A percentile compares a stretch with the other conserved stretches of the same genome.
Conservation (phyloP, 1,140 invertebrate genomes). For the Idris sp. region DNA sequence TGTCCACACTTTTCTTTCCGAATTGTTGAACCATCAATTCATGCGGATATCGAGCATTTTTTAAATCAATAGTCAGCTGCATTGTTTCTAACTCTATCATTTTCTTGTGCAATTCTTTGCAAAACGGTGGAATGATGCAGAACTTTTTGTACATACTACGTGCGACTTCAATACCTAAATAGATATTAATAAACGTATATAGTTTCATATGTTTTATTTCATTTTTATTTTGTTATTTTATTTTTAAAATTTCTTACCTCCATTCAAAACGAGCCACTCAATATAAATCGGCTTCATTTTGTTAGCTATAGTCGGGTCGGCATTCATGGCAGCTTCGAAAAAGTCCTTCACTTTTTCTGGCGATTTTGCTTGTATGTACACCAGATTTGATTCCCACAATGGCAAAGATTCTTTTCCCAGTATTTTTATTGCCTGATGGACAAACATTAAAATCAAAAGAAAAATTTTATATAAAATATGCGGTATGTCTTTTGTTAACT, state of each 20-base stretch:
- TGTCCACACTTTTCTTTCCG: slow-evolving; percentile 77
- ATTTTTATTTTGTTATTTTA: neutral
- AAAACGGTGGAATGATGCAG: slow-evolving; percentile 72
- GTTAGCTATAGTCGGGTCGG: slow-evolving; percentile 68
- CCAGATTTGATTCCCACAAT: slow-evolving; percentile 77
- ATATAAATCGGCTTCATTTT: slow-evolving; percentile 77
- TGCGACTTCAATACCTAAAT: slow-evolving; percentile 73
- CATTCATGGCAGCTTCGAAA: slow-evolving; percentile 73
- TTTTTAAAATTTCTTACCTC: slow-evolving; percentile 61
- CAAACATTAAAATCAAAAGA: too few relatives aligned
- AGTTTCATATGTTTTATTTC: too few relatives aligned
- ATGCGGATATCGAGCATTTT: slow-evolving; percentile 73
- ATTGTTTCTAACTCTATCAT: slow-evolving; percentile 78
- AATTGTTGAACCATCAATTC: slow-evolving; percentile 77
- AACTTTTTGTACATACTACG: slow-evolving; percentile 74
- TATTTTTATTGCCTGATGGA: slow-evolving; percentile 71
- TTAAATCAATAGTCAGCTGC: slow-evolving; percentile 71
- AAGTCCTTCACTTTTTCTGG: slow-evolving; percentile 75
- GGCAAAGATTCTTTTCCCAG: slow-evolving; percentile 73
- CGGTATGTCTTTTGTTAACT: too few relatives aligned
- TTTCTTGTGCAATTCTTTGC: slow-evolving; percentile 77
- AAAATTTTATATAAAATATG: slow-evolving; percentile 15
- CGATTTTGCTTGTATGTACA: slow-evolving; percentile 73
- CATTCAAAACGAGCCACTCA: slow-evolving; percentile 76
- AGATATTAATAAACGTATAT: too few relatives aligned